phyloP scores from a whole-genome alignment of 2,888 invertebrate genomes.

The Morpho helenor region DNA sequence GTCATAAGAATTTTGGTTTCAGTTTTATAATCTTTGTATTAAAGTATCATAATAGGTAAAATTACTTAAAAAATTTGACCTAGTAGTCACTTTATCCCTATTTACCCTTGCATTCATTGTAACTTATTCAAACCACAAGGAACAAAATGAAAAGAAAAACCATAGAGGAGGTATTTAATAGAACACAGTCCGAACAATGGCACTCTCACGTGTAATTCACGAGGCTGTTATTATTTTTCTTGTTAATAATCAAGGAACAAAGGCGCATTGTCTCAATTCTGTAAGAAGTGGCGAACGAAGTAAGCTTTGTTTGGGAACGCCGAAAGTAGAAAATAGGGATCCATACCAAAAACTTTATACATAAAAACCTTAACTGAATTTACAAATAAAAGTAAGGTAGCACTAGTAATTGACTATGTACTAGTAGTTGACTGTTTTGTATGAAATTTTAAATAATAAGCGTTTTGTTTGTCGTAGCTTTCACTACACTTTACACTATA shows the following conservation, averaged over 20 bases:
- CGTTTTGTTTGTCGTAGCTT: no score
- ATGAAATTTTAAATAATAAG: no score
- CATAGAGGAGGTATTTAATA: constrained; percentile 14
- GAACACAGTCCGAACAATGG: constrained; percentile 29
- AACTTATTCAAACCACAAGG: constrained; percentile 1
- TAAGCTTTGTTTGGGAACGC: constrained; percentile 21
- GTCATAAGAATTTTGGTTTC: no score
- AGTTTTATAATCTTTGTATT: no score
- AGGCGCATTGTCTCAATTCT: constrained; percentile 29
- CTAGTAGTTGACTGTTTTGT: no score
- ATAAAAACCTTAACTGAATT: not conserved
- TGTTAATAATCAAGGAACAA: constrained; percentile 33
- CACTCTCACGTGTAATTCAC: constrained; percentile 34
- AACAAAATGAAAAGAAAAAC: constrained; percentile 10
- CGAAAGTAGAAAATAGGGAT: constrained; percentile 13
- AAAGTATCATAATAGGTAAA: no score
- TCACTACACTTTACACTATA: no score
- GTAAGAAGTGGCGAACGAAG: constrained; percentile 23
- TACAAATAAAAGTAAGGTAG: no score
- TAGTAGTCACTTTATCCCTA: no score
- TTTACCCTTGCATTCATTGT: no score
- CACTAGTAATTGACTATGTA: no score
- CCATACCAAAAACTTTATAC: not conserved
- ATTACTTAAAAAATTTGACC: no score
- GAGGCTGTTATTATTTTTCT: constrained; percentile 30